These are phyloP conservation scores for Sinocyclocheilus anshuiensis DNA, from an alignment of 2,113 vertebrate species.

Conservation along the genomic window DNA sequence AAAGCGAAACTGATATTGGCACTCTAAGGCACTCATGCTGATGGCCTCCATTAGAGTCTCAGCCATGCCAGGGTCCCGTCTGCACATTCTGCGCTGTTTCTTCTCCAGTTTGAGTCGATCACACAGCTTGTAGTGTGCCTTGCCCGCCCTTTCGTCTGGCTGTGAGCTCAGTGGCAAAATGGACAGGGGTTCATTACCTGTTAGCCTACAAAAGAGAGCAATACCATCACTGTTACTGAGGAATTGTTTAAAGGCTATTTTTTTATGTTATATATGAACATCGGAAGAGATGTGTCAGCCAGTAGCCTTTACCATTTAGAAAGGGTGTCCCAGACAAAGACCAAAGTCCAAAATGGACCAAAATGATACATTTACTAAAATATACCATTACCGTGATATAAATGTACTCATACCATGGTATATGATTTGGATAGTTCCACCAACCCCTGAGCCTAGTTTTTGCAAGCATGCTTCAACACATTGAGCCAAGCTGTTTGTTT, in stretches of 20 bases:
- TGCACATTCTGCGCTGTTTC: conserved; percentile 96
- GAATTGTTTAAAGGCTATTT: not conserved
- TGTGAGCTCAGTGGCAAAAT: conserved; percentile 92
- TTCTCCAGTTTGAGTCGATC: conserved; percentile 97
- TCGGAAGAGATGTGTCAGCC: not conserved
- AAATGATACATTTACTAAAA: too few species aligned
- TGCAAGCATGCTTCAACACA: not conserved
- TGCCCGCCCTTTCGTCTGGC: conserved; percentile 84
- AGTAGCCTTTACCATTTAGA: not conserved
- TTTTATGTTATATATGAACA: too few species aligned
- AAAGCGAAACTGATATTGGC: conserved; percentile 97
- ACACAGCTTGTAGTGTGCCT: conserved; percentile 95
- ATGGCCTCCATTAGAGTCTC: conserved; percentile 96
- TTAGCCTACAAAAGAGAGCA: conserved; percentile 79
- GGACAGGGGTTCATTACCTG: conserved; percentile 94
- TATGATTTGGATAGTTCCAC: too few species aligned
- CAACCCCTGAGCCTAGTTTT: too few species aligned
- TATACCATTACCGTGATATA: too few species aligned
- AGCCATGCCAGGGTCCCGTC: conserved; percentile 92
- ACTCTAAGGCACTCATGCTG: conserved; percentile 94
- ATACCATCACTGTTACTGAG: not conserved
- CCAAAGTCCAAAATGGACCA: not conserved
- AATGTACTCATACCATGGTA: too few species aligned
- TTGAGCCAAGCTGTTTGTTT: conserved; percentile 27
- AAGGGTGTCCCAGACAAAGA: not conserved